Evolutionary conservation across 1,140 invertebrate species (phyloP), one percentile per base, ranked within the genome.

Genomic region (Bombus turneri): DNA sequence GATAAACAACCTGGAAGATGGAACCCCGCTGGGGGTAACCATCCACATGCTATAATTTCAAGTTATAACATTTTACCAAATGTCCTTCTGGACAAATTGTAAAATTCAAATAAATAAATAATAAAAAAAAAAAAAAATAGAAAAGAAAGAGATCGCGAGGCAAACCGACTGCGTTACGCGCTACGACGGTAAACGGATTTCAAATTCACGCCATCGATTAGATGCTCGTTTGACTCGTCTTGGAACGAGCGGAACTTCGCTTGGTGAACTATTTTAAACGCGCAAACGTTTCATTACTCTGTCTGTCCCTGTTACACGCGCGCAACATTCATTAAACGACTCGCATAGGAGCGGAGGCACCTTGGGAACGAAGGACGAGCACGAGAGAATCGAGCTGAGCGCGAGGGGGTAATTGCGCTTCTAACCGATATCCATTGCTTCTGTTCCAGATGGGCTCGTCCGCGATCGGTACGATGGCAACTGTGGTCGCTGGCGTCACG

Each of bases 401-500:
- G 34, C 47, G 66, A 43, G 1, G n/a, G 8, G 18, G 31, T 88
- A 90, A 93, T 92, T 93, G 87, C 87, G 53, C 84, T 73, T 85
- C 59, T 83, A 88, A 91, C 74, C 80, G 34, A 86, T 37, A 37
- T 82, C 74, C 73, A 87, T 91, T 92, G 64, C 90, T 93, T 90
- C 86, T 85, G 75, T 94, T 95, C 79, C 92, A 95, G 94, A 94
- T 95, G 94, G 92, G 92, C 91, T 92, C 91, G 87, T 91, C 92
- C 78, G 91, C 91, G 90, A 94, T 94, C 87, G 88, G 93, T 79
- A 90, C 87, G 87, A 83, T 92, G 76, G 89, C 93, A 87, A 64
- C 84, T 53, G 59, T 88, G 64, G 64, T 73, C 41, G 76, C 80
- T 72, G 72, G 64, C 64, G 43, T 94, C 86, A 81, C 93, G 66